Evolutionary conservation across 2,113 vertebrate species (phyloP), one percentile per base, ranked within the genome.

Genomic region (Capreolus pygargus): DNA sequence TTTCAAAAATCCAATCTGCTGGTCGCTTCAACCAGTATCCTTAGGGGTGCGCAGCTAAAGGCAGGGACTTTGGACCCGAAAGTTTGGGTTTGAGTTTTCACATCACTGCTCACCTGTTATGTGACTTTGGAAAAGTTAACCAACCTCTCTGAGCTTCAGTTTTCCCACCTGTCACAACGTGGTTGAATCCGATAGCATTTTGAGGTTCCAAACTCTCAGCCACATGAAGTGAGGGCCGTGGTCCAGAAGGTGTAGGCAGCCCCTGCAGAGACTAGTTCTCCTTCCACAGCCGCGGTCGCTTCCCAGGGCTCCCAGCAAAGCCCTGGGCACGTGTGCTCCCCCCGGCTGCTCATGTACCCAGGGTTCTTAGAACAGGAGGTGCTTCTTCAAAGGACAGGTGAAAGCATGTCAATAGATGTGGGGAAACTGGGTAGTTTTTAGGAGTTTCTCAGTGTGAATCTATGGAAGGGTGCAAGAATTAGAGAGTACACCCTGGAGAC

Each of bases 181-280:
- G 27, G n/a, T 4, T 3, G 6, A 28, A 1, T 4, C 1, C 0
- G 2, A 27, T 0, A n/a, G 54, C 4, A 23, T 0, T 7, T 30
- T 47, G 36, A 83, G 21, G 10, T 23, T 39, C 36, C 12, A 13
- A 23, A 5, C 33, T 17, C 4, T 3, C 7, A 10, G 4, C 1
- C 6, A 0, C 5, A 1, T 14, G 30, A 27, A 3, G 19, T 6
- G 10, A 43, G 28, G 43, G 28, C 23, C 6, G 11, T 1, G 1
- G 43, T 30, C 3, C 2, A 0, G 3, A 14, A 82, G 4, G 4
- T 86, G 16, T 2, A 12, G 0, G 5, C 39, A 78, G 23, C 5
- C 19, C 25, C 6, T 1, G 23, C 7, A 36, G 28, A 17, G 1
- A 27, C 12, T 0, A 1, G 14, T 3, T n/a, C 47, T 57, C 43